A percentile compares a stretch with the other conserved stretches of the same genome.
Conservation (phyloP, 2,797 vertebrate genomes). For the Phrynocephalus guinanensis region DNA sequence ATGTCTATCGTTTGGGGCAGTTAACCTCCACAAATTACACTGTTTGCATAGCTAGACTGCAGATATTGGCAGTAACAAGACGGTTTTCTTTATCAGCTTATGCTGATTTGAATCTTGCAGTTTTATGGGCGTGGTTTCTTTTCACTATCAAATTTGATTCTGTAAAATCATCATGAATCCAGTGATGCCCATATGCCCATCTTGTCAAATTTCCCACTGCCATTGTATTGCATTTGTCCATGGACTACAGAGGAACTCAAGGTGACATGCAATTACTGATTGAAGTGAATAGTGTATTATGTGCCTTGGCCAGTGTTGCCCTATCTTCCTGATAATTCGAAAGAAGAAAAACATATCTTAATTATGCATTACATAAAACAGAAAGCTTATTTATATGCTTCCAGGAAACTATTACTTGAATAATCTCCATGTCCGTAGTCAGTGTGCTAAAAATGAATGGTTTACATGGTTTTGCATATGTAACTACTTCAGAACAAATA, state of each 20-base stretch:
- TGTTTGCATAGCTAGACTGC: too few relatives aligned
- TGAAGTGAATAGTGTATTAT: not conserved
- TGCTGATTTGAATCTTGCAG: too few relatives aligned
- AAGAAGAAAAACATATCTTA: not conserved
- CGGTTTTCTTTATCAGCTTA: too few relatives aligned
- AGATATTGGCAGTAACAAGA: too few relatives aligned
- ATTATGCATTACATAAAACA: conserved; percentile 25
- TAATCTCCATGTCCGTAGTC: conserved; percentile 6
- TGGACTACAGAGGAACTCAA: not conserved
- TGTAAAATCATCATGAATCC: not conserved
- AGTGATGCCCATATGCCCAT: not conserved
- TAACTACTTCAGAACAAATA: conserved; percentile 8
- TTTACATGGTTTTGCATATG: conserved; percentile 14
- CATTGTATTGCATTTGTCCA: not conserved
- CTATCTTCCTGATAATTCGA: not conserved
- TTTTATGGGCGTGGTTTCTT: not conserved
- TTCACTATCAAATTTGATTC: not conserved
- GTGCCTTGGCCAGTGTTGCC: not conserved
- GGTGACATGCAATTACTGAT: not conserved
- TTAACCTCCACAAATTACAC: too few relatives aligned
- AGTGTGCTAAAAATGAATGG: not conserved
- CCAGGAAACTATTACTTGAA: conserved; percentile 25
- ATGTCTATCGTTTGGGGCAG: too few relatives aligned
- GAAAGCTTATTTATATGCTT: conserved; percentile 31
- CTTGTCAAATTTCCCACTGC: not conserved